Evolutionary conservation across 2,797 vertebrate species (phyloP).

Genomic region (Iguana delicatissima): DNA sequence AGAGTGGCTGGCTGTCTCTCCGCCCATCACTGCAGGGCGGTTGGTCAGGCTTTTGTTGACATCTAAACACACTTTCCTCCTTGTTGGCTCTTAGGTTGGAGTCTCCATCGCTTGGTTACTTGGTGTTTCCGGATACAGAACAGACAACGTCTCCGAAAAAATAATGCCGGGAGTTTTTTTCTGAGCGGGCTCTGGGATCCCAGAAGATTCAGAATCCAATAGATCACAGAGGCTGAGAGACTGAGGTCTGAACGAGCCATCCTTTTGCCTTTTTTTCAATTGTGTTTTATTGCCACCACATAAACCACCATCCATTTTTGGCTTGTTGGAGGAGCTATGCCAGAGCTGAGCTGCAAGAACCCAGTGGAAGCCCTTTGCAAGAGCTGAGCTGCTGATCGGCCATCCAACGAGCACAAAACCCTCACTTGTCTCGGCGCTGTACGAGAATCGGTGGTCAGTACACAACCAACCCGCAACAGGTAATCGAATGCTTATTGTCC

Average conservation of each 20-base stretch:
- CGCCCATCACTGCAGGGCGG: background rate
- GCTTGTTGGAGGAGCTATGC: no score
- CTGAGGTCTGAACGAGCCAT: background rate
- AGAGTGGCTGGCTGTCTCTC: background rate
- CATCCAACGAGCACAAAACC: no score
- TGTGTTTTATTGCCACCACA: background rate
- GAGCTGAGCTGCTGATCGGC: background rate
- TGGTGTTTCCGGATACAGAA: background rate
- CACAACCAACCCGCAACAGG: no score
- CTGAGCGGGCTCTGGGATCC: background rate
- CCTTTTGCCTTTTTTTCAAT: no score
- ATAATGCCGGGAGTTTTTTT: background rate
- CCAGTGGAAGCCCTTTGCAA: background rate
- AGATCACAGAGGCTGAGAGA: background rate
- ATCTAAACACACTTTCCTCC: background rate
- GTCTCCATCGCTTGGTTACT: conserved; percentile 18
- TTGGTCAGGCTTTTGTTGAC: background rate
- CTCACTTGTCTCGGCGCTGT: no score
- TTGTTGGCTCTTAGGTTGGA: background rate
- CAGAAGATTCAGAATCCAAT: background rate
- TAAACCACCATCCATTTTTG: no score
- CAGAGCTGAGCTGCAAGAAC: background rate
- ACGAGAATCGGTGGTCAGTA: no score
- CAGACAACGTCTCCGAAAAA: background rate
- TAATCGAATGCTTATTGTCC: no score